Evolutionary conservation across 2,888 invertebrate species (phyloP), one percentile per base, ranked within the genome.

Genomic region (Griposia aprilina): DNA sequence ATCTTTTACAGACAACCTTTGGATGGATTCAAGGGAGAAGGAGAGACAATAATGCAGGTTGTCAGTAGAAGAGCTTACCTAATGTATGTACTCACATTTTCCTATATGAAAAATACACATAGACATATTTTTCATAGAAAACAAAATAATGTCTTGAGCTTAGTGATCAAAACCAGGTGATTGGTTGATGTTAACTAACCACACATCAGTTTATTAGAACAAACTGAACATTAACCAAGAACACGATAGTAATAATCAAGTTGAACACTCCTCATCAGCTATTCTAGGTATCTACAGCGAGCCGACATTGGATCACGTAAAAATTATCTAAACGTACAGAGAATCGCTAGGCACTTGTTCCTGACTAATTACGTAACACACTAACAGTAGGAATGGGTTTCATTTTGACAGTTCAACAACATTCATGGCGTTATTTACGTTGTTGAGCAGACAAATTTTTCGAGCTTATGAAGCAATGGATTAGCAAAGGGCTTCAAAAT

Each of bases 231-330:
- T 70, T 57, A 15, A 57, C 45, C 52, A 60, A 65, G 68, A 59
- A 63, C n/a, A 52, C n/a, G 13, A 59, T 70, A 48, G 10, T 73
- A 65, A 57, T 72, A 73, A 66, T 60, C 65, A 50, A 74, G 65
- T 50, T 23, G 41, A 66, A 65, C 48, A 36, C n/a, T 70, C 41
- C 69, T 74, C 73, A 82, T 84, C 65, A 73, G 62, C 41, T 70
- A 85, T 85, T 81, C 84, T 72, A 71, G 68, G 57, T 71, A 60
- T 5, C 41, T 41, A 41, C 81, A 67, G 41, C 45, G 26, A 26
- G 36, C 23, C 36, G 45, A 70, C 75, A 52, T 60, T 67, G 70
- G 73, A 68, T 81, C 78, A 78, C 74, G 76, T 68, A 66, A 65
- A 52, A 74, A 85, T 81, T 81, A 78, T 78, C 63, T 67, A 60